Conservation (phyloP, 2,888 invertebrate genomes). For the Agonopterix alstromeriana region DNA sequence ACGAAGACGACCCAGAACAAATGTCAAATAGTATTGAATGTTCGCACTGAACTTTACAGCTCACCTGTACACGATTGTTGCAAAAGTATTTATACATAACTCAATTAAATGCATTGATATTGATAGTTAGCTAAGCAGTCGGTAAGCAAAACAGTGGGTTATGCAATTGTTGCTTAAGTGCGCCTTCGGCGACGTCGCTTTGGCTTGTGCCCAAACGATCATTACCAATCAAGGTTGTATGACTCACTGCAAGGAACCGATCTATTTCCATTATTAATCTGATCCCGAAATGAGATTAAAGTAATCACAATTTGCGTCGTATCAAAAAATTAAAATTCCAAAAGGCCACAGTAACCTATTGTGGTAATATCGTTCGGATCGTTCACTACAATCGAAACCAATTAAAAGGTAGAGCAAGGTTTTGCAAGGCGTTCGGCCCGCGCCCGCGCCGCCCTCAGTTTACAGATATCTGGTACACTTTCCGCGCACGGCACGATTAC, state of each 20-base stretch:
- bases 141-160: constrained; percentile 32
- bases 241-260: constrained; percentile 24
- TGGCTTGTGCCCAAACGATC: constrained; percentile 25
- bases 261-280: neutral
- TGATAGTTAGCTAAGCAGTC: constrained; percentile 11
- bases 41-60: constrained; percentile 44
- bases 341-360: constrained; percentile 37
- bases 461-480: constrained; percentile 23
- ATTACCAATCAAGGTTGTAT: constrained; percentile 43
- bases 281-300: neutral
- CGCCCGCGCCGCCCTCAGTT: constrained; percentile 11
- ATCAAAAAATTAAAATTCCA: constrained; percentile 11
- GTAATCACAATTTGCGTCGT: neutral
- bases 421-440: constrained; percentile 26
- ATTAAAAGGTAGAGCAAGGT: constrained; percentile 42
- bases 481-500: constrained; percentile 22
- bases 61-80: constrained; percentile 11
- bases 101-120: constrained; percentile 4
- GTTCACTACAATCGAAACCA: constrained; percentile 36
- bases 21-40: constrained; percentile 48
- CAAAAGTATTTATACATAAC: constrained; percentile 10
- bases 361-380: constrained; percentile 29
- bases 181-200: constrained; percentile 21
- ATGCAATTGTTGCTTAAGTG: constrained; percentile 39
- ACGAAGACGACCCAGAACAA: constrained; percentile 46